These are phyloP conservation scores for Mythimna lalbum DNA, from an alignment of 2,888 invertebrate genomes.

Conservation along the genomic window DNA sequence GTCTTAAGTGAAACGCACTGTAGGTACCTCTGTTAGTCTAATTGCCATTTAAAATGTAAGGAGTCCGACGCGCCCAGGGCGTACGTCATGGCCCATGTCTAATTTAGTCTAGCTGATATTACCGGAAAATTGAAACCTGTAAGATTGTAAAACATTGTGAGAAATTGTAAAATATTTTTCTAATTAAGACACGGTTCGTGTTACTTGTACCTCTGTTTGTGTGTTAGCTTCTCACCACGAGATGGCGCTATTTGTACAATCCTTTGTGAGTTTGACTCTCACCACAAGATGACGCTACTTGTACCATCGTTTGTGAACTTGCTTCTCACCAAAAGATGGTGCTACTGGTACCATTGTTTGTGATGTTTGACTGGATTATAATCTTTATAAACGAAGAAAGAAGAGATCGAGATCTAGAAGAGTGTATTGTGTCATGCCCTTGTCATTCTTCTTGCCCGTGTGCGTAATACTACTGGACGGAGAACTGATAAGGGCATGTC, in stretches of 20 bases:
- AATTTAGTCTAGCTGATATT: no score
- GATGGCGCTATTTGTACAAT: slow-evolving; percentile 66
- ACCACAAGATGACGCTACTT: slow-evolving; percentile 69
- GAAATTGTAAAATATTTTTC: no score
- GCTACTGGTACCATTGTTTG: slow-evolving; percentile 12
- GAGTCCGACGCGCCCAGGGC: no score
- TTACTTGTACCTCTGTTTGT: no score
- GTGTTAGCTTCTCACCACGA: slow-evolving; percentile 65
- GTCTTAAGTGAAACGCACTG: no score
- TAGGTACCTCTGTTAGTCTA: no score
- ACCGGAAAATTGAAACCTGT: no score
- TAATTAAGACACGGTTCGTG: no score
- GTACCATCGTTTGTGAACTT: neutral
- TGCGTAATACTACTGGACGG: slow-evolving; percentile 96
- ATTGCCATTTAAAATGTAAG: no score
- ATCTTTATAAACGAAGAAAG: slow-evolving; percentile 40
- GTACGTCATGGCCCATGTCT: no score
- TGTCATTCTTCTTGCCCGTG: slow-evolving; percentile 98
- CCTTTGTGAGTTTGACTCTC: slow-evolving; percentile 58
- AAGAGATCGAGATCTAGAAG: slow-evolving; percentile 9
- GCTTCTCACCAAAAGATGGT: slow-evolving; percentile 74
- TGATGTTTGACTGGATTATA: neutral
- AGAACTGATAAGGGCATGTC: slow-evolving; percentile 85
- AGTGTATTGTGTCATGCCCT: slow-evolving; percentile 92
- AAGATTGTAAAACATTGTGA: no score